phyloP scores from a whole-genome alignment of 1,140 invertebrate genomes.

The Tetraneura akinire region DNA sequence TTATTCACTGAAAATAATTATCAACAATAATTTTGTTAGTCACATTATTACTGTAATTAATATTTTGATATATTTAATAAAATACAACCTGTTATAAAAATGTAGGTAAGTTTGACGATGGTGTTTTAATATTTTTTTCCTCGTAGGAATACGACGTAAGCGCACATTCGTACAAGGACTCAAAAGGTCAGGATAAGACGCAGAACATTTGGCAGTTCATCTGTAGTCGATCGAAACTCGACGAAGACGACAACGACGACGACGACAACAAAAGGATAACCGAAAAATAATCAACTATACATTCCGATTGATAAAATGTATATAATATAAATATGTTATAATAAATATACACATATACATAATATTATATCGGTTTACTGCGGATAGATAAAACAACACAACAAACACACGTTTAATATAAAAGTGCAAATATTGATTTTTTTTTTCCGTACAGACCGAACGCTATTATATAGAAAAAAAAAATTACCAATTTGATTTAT shows the following conservation, averaged over 20 bases:
- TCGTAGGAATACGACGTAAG: slow-evolving; percentile 12
- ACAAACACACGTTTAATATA: slow-evolving; percentile 36
- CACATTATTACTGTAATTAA: background rate
- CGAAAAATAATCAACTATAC: background rate
- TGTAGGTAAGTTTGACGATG: too few relatives aligned
- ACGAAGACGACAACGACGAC: background rate
- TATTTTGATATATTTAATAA: too few relatives aligned
- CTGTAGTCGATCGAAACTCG: background rate
- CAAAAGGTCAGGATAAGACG: background rate
- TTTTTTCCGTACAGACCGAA: background rate
- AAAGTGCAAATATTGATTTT: slow-evolving; percentile 32
- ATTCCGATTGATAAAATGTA: background rate
- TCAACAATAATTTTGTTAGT: background rate
- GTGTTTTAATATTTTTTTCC: background rate
- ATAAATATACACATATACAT: background rate
- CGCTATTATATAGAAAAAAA: background rate
- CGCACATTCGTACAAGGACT: slow-evolving; percentile 12
- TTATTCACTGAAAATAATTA: too few relatives aligned
- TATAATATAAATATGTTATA: background rate
- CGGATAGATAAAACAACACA: slow-evolving; percentile 23
- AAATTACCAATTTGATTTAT: background rate
- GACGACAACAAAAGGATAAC: background rate
- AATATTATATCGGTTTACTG: slow-evolving; percentile 24
- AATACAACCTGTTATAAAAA: background rate
- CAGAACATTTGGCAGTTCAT: slow-evolving; percentile 34